Evolutionary conservation across 2,888 invertebrate species (phyloP).

Genomic region (Drosophila formosana): DNA sequence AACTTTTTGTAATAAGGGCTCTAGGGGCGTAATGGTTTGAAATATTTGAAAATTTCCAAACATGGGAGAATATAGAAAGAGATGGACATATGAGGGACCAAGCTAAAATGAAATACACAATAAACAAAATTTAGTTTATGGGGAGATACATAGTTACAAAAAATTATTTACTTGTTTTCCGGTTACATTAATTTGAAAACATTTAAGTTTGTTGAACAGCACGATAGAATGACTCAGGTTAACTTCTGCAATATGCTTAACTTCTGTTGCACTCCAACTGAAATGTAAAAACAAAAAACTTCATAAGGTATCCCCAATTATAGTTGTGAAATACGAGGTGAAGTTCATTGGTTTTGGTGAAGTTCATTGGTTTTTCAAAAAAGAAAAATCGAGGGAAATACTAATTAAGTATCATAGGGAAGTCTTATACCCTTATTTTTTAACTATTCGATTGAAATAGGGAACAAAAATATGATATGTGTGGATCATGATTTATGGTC

Average conservation of each 20-base stretch:
- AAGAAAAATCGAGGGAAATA: no score
- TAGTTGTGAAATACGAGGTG: no score
- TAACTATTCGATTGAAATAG: no score
- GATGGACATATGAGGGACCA: slow-evolving; percentile 92
- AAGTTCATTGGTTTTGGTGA: no score
- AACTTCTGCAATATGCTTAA: slow-evolving; percentile 42
- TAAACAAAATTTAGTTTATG: not conserved
- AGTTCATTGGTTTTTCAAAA: no score
- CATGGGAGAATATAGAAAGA: slow-evolving; percentile 87
- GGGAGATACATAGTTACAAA: not conserved
- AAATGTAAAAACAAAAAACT: not conserved
- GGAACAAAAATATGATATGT: no score
- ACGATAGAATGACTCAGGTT: slow-evolving; percentile 32
- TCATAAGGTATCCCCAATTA: no score
- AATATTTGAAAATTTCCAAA: slow-evolving; percentile 88
- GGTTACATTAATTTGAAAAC: slow-evolving; percentile 28
- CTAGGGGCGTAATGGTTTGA: slow-evolving; percentile 92
- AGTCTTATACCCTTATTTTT: no score
- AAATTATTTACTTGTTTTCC: slow-evolving; percentile 36
- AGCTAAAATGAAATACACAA: slow-evolving; percentile 83
- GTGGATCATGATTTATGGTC: no score
- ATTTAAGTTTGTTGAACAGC: slow-evolving; percentile 35
- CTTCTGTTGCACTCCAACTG: slow-evolving; percentile 37
- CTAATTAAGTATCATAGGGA: no score
- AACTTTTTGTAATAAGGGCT: slow-evolving; percentile 91